A percentile compares a stretch with the other conserved stretches of the same genome.
These are phyloP conservation scores for Sinella curviseta DNA, from an alignment of 1,140 invertebrate genomes.

Conservation along the genomic window DNA sequence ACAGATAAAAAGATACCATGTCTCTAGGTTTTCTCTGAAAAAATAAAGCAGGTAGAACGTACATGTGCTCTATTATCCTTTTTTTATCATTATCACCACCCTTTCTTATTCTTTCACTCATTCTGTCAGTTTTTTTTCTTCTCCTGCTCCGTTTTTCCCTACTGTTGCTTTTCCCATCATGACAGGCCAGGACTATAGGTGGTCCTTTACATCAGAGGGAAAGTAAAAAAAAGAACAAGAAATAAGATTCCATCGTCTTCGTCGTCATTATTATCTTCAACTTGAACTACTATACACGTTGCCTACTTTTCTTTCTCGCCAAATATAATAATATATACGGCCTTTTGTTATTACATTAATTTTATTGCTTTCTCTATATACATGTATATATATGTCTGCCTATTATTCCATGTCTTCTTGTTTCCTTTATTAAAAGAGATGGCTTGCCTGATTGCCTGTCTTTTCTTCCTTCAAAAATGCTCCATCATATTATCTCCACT, in stretches of 20 bases:
- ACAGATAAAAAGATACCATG: too few relatives aligned
- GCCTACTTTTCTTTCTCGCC: too few relatives aligned
- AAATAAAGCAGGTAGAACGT: too few relatives aligned
- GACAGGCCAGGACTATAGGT: not conserved
- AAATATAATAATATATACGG: too few relatives aligned
- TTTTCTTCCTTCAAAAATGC: not conserved
- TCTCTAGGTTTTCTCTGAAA: too few relatives aligned
- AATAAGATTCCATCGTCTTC: conserved; percentile 4
- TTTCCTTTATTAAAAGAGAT: conserved; percentile 1
- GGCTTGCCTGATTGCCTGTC: not conserved
- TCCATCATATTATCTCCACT: not conserved
- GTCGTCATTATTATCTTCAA: too few relatives aligned
- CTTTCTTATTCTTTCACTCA: not conserved
- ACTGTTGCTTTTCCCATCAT: conserved; percentile 22
- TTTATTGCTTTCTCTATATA: too few relatives aligned
- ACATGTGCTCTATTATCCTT: too few relatives aligned
- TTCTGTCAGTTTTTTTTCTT: not conserved
- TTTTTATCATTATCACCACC: conserved; percentile 10
- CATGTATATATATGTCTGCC: too few relatives aligned
- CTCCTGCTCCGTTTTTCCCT: not conserved
- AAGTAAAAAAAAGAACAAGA: not conserved
- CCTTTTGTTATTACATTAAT: too few relatives aligned
- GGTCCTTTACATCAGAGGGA: not conserved
- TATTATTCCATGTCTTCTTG: not conserved
- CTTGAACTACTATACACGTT: too few relatives aligned